Evolutionary conservation across 2,888 invertebrate genomes (phyloP), one percentile per base, ranked within the genome.

Genomic region (Chironomus tentans): DNA sequence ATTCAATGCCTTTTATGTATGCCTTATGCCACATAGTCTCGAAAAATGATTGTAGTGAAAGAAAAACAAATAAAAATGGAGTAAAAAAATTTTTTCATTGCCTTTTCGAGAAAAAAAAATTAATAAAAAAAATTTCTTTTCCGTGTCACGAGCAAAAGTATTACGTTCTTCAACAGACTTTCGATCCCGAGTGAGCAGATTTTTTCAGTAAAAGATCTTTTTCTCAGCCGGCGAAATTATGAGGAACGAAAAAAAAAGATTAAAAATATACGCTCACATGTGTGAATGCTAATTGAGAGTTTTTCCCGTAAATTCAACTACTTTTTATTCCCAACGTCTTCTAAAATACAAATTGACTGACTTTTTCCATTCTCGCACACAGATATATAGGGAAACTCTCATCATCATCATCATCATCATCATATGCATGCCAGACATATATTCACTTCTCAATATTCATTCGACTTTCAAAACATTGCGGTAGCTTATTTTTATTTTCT

Each of bases 111-210:
- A 38, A 38, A 38, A 2, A 38, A 38, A 38, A 38, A 76, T 18
- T 24, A 76, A 76, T 21, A 56, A 4, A 10, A 46, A 56, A 4
- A 10, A 15, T 48, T 56, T 56, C 56, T 56, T 46, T 68, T 76
- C 69, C 76, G 76, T 56, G 50, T 76, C 46, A 22, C 47, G 69
- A 76, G 56, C 18, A 69, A 75, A 50, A n/a, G 18, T 70, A 56
- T 68, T 62, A 74, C 74, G 74, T 74, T 76, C 76, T 69, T 69
- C 76, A 76, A 38, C 76, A 76, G 76, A 76, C 76, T 69, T 76
- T 69, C 56, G 38, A 76, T 76, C 69, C 68, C 69, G 76, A 76
- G 61, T 76, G 76, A 74, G 68, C n/a, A 48, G 69, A 10, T 13
- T 13, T 70, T 12, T 70, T 47, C 18, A 10, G 46, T 21, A 22